Evolutionary conservation across 2,113 vertebrate genomes (phyloP).

Genomic region (Dissostichus mawsoni): DNA sequence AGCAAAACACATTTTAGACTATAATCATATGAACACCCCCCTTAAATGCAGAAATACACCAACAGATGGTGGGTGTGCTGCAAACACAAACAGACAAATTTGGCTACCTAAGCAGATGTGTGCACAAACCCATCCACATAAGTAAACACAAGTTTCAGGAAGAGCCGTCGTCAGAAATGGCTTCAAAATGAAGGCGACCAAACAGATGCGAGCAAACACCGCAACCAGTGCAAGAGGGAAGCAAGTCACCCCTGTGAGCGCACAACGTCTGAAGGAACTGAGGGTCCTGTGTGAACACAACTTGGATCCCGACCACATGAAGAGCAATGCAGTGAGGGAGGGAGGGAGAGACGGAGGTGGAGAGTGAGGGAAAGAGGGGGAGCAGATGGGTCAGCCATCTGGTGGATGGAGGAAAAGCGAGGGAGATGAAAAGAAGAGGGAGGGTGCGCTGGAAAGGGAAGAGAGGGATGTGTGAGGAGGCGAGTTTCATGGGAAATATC

Average conservation of each 20-base stretch:
- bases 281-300: slow-evolving; percentile 68
- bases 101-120: slow-evolving; percentile 75
- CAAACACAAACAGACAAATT: slow-evolving; percentile 50
- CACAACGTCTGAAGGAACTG: slow-evolving; percentile 40
- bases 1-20: slow-evolving; percentile 51
- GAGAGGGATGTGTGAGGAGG: slow-evolving; percentile 43
- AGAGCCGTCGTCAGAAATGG: slow-evolving; percentile 42
- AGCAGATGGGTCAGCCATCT: slow-evolving; percentile 90
- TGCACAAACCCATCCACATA: slow-evolving; percentile 48
- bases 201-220: slow-evolving; percentile 53
- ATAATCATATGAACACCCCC: slow-evolving; percentile 55
- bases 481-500: slow-evolving; percentile 46
- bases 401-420: slow-evolving; percentile 80
- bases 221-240: slow-evolving; percentile 50
- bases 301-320: slow-evolving; percentile 76
- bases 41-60: slow-evolving; percentile 43
- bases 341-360: slow-evolving; percentile 55
- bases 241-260: slow-evolving; percentile 36
- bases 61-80: slow-evolving; percentile 73
- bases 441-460: slow-evolving; percentile 57
- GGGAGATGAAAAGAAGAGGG: slow-evolving; percentile 79
- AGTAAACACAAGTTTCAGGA: slow-evolving; percentile 47
- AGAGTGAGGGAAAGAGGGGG: slow-evolving; percentile 68
- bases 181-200: slow-evolving; percentile 54
- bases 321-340: slow-evolving; percentile 59